Conservation (phyloP, 2,113 vertebrate species). For the Seriola quinqueradiata region DNA sequence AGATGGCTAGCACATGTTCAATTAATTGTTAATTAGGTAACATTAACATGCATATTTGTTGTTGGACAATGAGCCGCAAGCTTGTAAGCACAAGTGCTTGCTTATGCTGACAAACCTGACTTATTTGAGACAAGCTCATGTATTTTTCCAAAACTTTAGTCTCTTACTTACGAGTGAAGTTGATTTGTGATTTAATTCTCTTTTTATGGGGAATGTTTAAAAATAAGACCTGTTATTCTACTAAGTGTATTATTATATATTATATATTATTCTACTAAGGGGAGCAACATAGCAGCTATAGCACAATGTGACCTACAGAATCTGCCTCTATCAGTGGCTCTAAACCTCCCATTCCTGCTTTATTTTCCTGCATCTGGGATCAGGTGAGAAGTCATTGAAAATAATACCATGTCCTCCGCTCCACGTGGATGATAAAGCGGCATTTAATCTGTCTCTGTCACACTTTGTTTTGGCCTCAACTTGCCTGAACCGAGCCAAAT, state of each 20-base stretch:
- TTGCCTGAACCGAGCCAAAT: slow-evolving; percentile 56
- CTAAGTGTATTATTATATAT: no score
- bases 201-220: neutral
- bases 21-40: neutral
- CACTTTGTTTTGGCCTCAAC: slow-evolving; percentile 71
- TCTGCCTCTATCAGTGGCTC: neutral
- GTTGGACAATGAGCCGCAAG: neutral
- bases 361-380: slow-evolving; percentile 4
- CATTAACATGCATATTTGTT: neutral
- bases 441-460: slow-evolving; percentile 71
- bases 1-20: neutral
- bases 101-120: no score
- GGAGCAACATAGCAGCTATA: neutral
- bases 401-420: slow-evolving; percentile 25
- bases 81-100: no score
- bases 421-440: slow-evolving; percentile 48
- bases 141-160: neutral
- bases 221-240: neutral
- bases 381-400: slow-evolving; percentile 44
- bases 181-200: neutral
- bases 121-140: no score
- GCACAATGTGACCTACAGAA: neutral
- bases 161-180: no score
- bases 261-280: neutral
- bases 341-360: slow-evolving; percentile 7